Evolutionary conservation across 2,888 invertebrate genomes (phyloP).

Genomic region (Watsonalla binaria): DNA sequence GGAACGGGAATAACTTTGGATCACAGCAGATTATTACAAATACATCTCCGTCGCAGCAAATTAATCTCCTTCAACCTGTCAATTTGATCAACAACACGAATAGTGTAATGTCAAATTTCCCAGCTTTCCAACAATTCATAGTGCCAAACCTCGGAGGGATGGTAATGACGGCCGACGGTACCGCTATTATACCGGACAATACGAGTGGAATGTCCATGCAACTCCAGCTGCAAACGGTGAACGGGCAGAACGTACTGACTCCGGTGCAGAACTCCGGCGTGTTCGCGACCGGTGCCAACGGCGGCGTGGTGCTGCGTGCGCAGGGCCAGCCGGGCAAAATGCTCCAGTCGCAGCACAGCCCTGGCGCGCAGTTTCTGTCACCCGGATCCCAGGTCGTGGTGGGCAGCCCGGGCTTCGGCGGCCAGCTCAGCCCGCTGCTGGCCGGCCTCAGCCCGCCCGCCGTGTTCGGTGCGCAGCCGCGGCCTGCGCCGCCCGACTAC

Average conservation of each 20-base stretch:
- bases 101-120: slow-evolving; percentile 85
- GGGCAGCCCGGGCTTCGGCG: slow-evolving; percentile 84
- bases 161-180: slow-evolving; percentile 90
- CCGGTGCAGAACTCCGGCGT: slow-evolving; percentile 83
- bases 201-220: slow-evolving; percentile 84
- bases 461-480: slow-evolving; percentile 72
- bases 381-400: slow-evolving; percentile 88
- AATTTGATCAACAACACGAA: slow-evolving; percentile 86
- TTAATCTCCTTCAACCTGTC: slow-evolving; percentile 88
- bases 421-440: slow-evolving; percentile 88
- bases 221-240: slow-evolving; percentile 88
- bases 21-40: slow-evolving; percentile 84
- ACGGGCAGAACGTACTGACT: slow-evolving; percentile 86
- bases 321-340: slow-evolving; percentile 86
- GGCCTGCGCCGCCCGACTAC: background rate
- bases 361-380: slow-evolving; percentile 85
- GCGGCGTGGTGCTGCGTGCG: slow-evolving; percentile 89
- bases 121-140: slow-evolving; percentile 89
- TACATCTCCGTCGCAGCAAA: slow-evolving; percentile 79
- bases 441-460: slow-evolving; percentile 85
- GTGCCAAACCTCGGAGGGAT: slow-evolving; percentile 89
- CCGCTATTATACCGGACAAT: slow-evolving; percentile 86
- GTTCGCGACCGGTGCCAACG: slow-evolving; percentile 82
- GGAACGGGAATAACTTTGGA: slow-evolving; percentile 78
- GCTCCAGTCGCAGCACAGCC: slow-evolving; percentile 82